Base-by-base conservation (phyloP, 2,113 vertebrate genomes). In the Clarias gariepinus region DNA sequence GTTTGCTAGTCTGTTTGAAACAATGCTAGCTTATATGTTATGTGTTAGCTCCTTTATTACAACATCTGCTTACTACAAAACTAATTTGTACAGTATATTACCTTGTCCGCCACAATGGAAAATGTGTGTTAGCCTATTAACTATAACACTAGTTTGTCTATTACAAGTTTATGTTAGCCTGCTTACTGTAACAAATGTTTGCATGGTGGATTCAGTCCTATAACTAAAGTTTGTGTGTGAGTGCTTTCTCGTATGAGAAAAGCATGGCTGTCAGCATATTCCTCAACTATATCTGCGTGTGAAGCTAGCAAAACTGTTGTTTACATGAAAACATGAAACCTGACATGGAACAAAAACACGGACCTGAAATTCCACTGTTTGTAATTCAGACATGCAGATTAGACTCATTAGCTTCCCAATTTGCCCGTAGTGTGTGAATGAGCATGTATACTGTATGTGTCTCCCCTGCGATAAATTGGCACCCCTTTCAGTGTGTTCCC, bases 321-420 rank as follows among this genome's bases (percentile, higher is more conserved):
- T 55, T 28, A 77, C 52, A 55, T 77, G n/a, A 53, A 53, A n/a
- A 76, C 73, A 76, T 52, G 73, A n/a, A 76, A 76, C 41, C 23
- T n/a, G 73, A 76, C 53, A 76, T 15, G 73, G 73, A 53, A 53
- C 23, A 25, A 15, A 15, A 47, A 25, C 19, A 52, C 36, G 11
- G 47, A n/a, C 33, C 69, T 41, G 69, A 73, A 73, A 73, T 41
- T 41, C 19, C 21, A 3, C 69, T 41, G 28, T 3, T 33, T 30
- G 61, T 63, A 10, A 63, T 10, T 21, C 41, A 47, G 41, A 47
- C 6, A 47, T 47, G 5, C 47, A 47, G 47, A 47, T 47, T 47
- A 47, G 41, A 6, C 41, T 47, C 5, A 6, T 47, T 47, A 47
- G 47, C 47, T 8, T 47, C 47, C 47, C 7, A 47, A 47, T 8